Evolutionary conservation across 2,797 vertebrate genomes (phyloP).

Genomic region (Pangasius macronema): DNA sequence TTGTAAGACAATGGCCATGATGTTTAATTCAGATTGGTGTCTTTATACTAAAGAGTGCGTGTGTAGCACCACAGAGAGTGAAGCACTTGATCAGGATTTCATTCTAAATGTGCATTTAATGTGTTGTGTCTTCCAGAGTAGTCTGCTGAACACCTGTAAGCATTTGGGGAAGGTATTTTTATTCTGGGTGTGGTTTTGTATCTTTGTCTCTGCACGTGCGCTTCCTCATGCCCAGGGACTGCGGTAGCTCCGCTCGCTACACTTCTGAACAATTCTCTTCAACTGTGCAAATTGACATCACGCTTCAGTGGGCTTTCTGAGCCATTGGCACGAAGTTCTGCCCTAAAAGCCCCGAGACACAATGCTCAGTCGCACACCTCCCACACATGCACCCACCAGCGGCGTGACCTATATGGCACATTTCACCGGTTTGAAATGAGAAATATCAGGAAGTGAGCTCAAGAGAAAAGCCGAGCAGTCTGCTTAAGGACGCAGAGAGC

Average conservation of each 20-base stretch:
- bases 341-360: constrained; percentile 9
- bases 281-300: constrained; percentile 31
- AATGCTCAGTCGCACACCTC: neutral
- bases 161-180: constrained; percentile 24
- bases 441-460: neutral
- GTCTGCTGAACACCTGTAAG: constrained; percentile 10
- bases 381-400: neutral
- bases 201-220: constrained; percentile 22
- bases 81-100: neutral
- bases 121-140: neutral
- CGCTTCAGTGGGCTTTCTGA: neutral
- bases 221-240: constrained; percentile 24
- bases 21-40: neutral
- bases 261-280: constrained; percentile 45
- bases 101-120: neutral
- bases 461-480: neutral
- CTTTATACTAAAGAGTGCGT: neutral
- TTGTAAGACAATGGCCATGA: neutral
- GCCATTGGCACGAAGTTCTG: neutral
- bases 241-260: constrained; percentile 25
- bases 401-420: neutral
- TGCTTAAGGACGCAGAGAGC: neutral
- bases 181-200: constrained; percentile 26
- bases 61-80: neutral
- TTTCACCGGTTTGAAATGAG: neutral